Evolutionary conservation across 2,888 invertebrate species (phyloP).

Genomic region (Drosophila meridionalis): DNA sequence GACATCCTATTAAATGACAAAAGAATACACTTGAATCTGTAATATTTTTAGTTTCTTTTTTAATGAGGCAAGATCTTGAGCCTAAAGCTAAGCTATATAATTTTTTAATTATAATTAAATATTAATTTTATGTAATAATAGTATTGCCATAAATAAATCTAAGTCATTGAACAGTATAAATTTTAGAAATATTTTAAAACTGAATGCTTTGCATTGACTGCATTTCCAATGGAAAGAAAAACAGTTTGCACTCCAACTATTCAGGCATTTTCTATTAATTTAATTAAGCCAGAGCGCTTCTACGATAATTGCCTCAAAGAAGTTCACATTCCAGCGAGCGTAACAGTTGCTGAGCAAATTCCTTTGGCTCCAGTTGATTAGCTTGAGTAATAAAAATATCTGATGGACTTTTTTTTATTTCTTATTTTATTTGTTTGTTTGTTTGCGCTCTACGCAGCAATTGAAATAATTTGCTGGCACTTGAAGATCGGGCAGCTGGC

Average conservation of each 20-base stretch:
- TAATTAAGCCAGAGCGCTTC: constrained; percentile 1
- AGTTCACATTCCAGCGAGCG: constrained; percentile 38
- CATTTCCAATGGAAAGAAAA: not conserved
- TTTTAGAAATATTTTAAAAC: not conserved
- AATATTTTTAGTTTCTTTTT: not conserved
- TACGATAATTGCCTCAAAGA: constrained; percentile 18
- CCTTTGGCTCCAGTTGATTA: constrained; percentile 50
- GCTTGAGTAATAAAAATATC: constrained; percentile 58
- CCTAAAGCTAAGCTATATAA: not conserved
- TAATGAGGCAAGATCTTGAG: not conserved
- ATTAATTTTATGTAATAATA: not conserved
- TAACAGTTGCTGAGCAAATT: constrained; percentile 44
- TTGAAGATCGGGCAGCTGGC: constrained; percentile 33
- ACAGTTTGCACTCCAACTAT: not conserved
- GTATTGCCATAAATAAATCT: not conserved
- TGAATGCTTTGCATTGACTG: not conserved
- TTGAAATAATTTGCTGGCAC: constrained; percentile 63
- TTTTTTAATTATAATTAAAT: no score
- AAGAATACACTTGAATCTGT: no score
- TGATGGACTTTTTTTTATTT: constrained; percentile 17
- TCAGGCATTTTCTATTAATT: constrained; percentile 2
- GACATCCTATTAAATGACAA: not conserved
- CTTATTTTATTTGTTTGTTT: not conserved
- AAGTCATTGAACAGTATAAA: not conserved
- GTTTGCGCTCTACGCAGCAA: constrained; percentile 21